These are phyloP conservation scores for Pteronura brasiliensis DNA, from an alignment of 2,113 vertebrate genomes.

Conservation along the genomic window DNA sequence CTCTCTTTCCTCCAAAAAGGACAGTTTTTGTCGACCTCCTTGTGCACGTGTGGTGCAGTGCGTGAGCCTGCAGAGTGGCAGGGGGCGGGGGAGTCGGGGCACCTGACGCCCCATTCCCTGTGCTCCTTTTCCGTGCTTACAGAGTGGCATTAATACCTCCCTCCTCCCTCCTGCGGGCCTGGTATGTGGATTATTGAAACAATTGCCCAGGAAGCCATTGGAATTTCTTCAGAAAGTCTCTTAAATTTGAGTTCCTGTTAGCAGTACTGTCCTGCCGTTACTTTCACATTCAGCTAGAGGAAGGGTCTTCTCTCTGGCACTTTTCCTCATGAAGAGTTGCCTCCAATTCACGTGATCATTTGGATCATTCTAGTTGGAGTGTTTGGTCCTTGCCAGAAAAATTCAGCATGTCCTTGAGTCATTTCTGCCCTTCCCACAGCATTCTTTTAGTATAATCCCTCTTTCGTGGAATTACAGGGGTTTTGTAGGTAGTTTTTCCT, in stretches of 20 bases:
- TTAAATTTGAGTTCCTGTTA: not conserved
- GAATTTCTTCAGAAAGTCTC: not conserved
- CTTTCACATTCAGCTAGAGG: not conserved
- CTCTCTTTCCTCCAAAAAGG: not conserved
- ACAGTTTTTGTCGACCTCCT: not conserved
- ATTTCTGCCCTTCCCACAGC: not conserved
- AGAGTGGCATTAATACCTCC: not conserved
- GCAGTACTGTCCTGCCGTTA: fast-evolving
- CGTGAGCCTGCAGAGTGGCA: fast-evolving
- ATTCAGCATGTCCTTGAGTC: not conserved
- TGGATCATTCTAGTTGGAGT: not conserved
- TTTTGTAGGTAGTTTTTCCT: not conserved
- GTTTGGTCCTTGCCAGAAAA: not conserved
- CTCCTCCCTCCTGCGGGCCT: not conserved
- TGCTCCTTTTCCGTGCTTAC: not conserved
- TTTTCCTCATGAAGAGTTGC: not conserved
- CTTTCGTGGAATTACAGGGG: not conserved
- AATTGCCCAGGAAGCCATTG: fast-evolving
- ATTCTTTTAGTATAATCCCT: not conserved
- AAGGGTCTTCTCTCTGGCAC: not conserved
- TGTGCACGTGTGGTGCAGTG: fast-evolving
- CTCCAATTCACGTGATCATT: not conserved
- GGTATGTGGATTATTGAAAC: not conserved
- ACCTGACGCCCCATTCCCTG: not conserved
- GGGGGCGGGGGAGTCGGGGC: too few relatives aligned